Conservation (phyloP, 2,888 invertebrate species). For the Geotrupes spiniger region DNA sequence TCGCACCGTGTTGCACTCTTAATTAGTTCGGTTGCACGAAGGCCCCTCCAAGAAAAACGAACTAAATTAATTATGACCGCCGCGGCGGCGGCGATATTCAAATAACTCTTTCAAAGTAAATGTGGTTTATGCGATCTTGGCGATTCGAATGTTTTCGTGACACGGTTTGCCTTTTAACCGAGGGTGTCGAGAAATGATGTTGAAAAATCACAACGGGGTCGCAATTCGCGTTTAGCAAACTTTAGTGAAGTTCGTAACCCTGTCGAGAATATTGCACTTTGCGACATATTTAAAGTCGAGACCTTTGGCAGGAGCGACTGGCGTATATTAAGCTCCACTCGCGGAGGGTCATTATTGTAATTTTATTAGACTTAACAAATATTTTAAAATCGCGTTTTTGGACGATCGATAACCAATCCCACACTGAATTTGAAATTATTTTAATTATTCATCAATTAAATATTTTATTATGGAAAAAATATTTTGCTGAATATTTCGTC, state of each 20-base stretch:
- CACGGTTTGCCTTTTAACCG: slow-evolving; percentile 42
- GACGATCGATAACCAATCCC: no score
- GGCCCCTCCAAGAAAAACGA: not conserved
- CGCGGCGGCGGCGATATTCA: not conserved
- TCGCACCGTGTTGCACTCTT: no score
- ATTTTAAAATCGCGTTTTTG: no score
- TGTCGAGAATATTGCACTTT: slow-evolving; percentile 29
- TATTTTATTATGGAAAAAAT: no score
- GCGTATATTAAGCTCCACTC: slow-evolving; percentile 24
- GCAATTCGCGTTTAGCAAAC: slow-evolving; percentile 36
- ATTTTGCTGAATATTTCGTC: no score
- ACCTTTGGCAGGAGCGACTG: slow-evolving; percentile 31
- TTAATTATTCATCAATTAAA: no score
- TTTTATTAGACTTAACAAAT: no score
- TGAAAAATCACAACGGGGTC: slow-evolving; percentile 39
- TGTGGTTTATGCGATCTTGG: slow-evolving; percentile 24
- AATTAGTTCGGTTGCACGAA: no score
- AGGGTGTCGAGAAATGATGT: slow-evolving; percentile 37
- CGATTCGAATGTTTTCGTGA: slow-evolving; percentile 38
- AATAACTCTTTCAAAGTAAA: slow-evolving; percentile 19
- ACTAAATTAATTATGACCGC: not conserved
- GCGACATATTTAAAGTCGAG: slow-evolving; percentile 35
- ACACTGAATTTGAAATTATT: no score
- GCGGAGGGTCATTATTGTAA: slow-evolving; percentile 6
- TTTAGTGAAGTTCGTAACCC: slow-evolving; percentile 31